phyloP scores from a whole-genome alignment of 1,140 invertebrate genomes.

The Cheumatopsyche charites region DNA sequence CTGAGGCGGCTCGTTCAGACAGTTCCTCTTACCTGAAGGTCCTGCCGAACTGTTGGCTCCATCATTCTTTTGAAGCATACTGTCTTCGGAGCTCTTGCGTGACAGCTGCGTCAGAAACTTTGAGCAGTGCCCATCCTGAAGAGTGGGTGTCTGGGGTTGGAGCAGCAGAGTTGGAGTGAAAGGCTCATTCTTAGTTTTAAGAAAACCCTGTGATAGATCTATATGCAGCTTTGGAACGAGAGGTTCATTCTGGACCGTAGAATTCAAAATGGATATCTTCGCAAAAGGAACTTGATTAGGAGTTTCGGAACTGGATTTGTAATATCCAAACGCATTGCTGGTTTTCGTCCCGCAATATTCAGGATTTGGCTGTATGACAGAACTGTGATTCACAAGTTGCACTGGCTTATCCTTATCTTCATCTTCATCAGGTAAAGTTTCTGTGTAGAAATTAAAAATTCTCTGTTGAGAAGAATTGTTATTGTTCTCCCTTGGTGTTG shows the following conservation, averaged over 20 bases:
- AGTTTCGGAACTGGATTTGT: conserved; percentile 15
- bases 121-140: not conserved
- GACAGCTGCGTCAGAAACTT: not conserved
- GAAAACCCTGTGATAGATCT: conserved; percentile 23
- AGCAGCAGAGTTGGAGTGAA: conserved; percentile 39
- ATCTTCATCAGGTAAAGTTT: conserved; percentile 39
- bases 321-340: conserved; percentile 17
- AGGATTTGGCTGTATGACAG: conserved; percentile 46
- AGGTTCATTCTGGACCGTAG: not conserved
- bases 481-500: not conserved
- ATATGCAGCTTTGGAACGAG: conserved; percentile 34
- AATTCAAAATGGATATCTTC: not conserved
- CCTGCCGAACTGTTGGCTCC: not conserved
- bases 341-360: conserved; percentile 28
- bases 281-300: not conserved
- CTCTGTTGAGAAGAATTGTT: conserved; percentile 10
- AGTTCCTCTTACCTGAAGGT: not conserved
- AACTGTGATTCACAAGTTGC: conserved; percentile 33
- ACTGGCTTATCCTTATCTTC: conserved; percentile 24
- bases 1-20: conserved; percentile 41
- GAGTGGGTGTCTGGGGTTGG: conserved; percentile 32
- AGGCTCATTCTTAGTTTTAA: conserved; percentile 5
- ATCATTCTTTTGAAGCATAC: not conserved
- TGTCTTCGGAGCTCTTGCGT: not conserved
- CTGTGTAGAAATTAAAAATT: conserved; percentile 45